Evolutionary conservation across 2,888 invertebrate species (phyloP), one percentile per base, ranked within the genome.

Genomic region (Lasioglossum zephyrum): DNA sequence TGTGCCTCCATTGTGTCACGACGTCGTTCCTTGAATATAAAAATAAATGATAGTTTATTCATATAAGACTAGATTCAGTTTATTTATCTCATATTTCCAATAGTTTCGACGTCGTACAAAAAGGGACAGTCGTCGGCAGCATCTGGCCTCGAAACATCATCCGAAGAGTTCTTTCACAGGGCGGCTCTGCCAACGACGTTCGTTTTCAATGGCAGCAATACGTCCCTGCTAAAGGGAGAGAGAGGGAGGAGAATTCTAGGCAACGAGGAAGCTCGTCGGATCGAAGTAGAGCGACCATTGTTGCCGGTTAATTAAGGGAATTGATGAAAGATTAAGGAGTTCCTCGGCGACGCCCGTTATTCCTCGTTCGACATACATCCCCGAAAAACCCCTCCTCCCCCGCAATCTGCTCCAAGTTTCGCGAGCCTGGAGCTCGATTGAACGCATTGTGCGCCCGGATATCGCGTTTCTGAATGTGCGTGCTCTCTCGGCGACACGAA

Each of bases 221-320:
- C 79, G 85, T 86, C 75, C 73, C 70, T 41, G 41, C 11, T 22
- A 36, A 31, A 36, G 63, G 2, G 60, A 60, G 60, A 60, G 31
- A 31, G 16, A 16, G 63, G 0, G 31, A 31, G 8, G 66, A 22
- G 18, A 66, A 1, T 66, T 18, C 66, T 36, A 39, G 63, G 66
- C 41, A 70, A 63, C 63, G 69, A 53, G 9, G 57, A 0, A 41
- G 39, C 41, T 39, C 36, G 22, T 4, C 47, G 53, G 74, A 91
- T 89, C 84, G 89, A 87, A 89, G 81, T 74, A 81, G 85, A 73
- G n/a, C 63, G 76, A 69, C 91, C 82, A 93, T 93, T 93, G 92
- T 93, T 89, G 87, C 86, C 87, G 86, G 91, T 93, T 94, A 94
- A 94, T 94, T 93, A 93, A 93, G 91, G 89, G 91, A 92, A 93